Conservation (phyloP, 1,140 invertebrate genomes). For the Apocrypta bakeri region DNA sequence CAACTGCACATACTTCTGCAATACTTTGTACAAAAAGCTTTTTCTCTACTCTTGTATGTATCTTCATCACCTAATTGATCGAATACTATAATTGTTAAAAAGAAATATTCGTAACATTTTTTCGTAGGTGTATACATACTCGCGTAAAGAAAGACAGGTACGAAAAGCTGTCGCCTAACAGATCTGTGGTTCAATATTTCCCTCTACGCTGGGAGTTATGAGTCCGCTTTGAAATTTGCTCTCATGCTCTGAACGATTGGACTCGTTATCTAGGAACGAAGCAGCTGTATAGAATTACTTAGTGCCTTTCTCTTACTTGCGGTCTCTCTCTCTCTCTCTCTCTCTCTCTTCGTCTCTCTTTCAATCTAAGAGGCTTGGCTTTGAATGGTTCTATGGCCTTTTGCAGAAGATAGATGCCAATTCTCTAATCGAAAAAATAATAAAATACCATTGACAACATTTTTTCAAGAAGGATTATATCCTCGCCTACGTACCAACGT, state of each 20-base stretch:
- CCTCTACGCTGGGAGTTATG: not conserved
- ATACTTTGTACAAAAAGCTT: too few species aligned
- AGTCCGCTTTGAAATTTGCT: not conserved
- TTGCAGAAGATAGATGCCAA: not conserved
- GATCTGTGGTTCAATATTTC: not conserved
- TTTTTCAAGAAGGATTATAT: too few species aligned
- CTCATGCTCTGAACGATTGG: slow-evolving; percentile 53
- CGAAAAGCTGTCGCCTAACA: slow-evolving; percentile 55
- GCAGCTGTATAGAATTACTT: slow-evolving; percentile 48
- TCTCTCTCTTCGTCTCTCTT: not conserved
- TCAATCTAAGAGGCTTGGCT: slow-evolving; percentile 10
- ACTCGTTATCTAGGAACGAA: slow-evolving; percentile 54
- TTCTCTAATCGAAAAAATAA: not conserved
- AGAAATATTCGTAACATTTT: not conserved
- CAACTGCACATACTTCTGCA: too few species aligned
- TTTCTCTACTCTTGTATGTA: too few species aligned
- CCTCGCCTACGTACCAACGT: too few species aligned
- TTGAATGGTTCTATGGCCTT: not conserved
- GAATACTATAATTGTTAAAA: too few species aligned
- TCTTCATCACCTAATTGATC: too few species aligned
- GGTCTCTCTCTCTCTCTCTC: slow-evolving; percentile 30
- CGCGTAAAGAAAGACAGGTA: slow-evolving; percentile 44
- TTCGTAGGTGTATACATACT: slow-evolving; percentile 19
- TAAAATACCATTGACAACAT: not conserved
- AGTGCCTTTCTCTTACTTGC: slow-evolving; percentile 42